phyloP scores from a whole-genome alignment of 2,113 vertebrate species.

The Malurus alboscapulatus region DNA sequence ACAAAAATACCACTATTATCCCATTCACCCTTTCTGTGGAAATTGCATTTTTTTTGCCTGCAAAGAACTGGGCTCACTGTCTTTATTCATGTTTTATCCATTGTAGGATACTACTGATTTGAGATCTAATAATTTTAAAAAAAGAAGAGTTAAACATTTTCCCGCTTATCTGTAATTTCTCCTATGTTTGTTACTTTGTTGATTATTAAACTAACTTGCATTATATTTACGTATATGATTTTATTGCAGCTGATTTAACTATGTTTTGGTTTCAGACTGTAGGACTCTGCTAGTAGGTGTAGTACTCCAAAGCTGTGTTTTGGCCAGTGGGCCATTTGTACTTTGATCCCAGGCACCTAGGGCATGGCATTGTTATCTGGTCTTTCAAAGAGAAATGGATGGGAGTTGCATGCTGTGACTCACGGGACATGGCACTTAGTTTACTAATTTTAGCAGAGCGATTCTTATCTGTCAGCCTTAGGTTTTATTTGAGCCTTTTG shows the following conservation, averaged over 20 bases:
- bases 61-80: not conserved
- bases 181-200: not conserved
- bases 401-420: not conserved
- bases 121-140: not conserved
- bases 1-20: not conserved
- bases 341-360: not conserved
- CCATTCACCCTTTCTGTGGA: not conserved
- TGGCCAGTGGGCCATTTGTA: conserved; percentile 3
- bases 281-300: not conserved
- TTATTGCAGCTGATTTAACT: not conserved
- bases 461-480: conserved; percentile 4
- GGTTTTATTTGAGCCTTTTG: conserved; percentile 39
- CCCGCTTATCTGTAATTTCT: not conserved
- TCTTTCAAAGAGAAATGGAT: not conserved
- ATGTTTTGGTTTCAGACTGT: not conserved
- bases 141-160: not conserved
- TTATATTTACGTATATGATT: not conserved
- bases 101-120: not conserved
- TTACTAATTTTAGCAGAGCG: conserved; percentile 31
- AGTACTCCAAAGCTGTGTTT: not conserved
- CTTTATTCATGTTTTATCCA: not conserved
- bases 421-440: conserved; percentile 22
- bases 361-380: not conserved
- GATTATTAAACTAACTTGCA: not conserved
- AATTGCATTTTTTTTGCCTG: not conserved